Conservation (phyloP, 2,888 invertebrate species). For the Lithophane semibrunnea region DNA sequence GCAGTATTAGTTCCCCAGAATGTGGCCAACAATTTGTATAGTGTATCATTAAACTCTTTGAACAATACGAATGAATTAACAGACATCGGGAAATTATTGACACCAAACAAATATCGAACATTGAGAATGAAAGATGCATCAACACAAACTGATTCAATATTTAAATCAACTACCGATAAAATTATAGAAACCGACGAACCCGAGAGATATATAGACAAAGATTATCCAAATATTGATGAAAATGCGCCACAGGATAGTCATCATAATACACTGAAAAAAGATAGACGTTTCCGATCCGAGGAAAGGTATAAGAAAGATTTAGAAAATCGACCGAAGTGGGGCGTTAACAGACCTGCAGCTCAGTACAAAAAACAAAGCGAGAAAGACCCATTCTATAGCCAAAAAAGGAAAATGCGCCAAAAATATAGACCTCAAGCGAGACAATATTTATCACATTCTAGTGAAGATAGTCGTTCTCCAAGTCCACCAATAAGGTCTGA, state of each 20-base stretch:
- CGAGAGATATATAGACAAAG: constrained; percentile 87
- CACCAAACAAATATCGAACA: constrained; percentile 88
- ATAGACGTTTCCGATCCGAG: constrained; percentile 88
- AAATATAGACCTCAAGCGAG: constrained; percentile 91
- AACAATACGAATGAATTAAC: constrained; percentile 79
- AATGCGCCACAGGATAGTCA: constrained; percentile 87
- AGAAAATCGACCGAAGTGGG: constrained; percentile 93
- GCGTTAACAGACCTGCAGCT: constrained; percentile 94
- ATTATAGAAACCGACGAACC: constrained; percentile 81
- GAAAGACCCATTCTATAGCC: constrained; percentile 95
- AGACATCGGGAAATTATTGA: constrained; percentile 82
- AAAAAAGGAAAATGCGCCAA: constrained; percentile 92
- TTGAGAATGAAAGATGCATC: constrained; percentile 90
- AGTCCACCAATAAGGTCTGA: constrained; percentile 88
- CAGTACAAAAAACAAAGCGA: constrained; percentile 97
- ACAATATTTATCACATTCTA: constrained; percentile 90
- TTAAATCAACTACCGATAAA: constrained; percentile 77
- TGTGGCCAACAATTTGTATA: constrained; percentile 83
- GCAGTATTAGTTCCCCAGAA: constrained; percentile 91
- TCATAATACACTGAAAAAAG: constrained; percentile 88
- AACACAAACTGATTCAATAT: constrained; percentile 92
- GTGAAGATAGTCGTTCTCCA: constrained; percentile 91
- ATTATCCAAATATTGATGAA: constrained; percentile 88
- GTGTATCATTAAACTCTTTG: constrained; percentile 84
- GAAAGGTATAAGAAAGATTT: constrained; percentile 90